phyloP scores from a whole-genome alignment of 2,113 vertebrate species.

The Bufo gargarizans region DNA sequence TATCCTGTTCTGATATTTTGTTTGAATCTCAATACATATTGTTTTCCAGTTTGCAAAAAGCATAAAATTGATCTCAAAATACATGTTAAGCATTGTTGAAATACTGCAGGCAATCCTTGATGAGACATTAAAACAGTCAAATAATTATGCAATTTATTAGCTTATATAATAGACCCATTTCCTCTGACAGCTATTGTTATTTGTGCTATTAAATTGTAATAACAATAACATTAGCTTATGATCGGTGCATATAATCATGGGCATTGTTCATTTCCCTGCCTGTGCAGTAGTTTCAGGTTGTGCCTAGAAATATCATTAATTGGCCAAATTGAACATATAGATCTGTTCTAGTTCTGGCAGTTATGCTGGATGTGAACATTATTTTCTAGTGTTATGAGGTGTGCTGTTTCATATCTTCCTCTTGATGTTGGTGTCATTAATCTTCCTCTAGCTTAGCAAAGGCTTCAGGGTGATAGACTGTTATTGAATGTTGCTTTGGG shows the following conservation, averaged over 20 bases:
- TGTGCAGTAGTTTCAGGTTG: not conserved
- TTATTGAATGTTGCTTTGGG: conserved; percentile 59
- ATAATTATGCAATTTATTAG: conserved; percentile 14
- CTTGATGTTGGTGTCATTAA: conserved; percentile 54
- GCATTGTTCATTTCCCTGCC: not conserved
- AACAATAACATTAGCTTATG: conserved; percentile 10
- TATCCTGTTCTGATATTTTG: not conserved
- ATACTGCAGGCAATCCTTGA: not conserved
- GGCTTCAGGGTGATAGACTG: conserved; percentile 50
- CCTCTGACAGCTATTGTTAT: not conserved
- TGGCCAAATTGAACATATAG: not conserved
- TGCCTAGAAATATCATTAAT: not conserved
- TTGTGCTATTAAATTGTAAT: conserved; percentile 16
- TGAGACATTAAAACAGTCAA: not conserved
- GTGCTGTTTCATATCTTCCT: conserved; percentile 51
- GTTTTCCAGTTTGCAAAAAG: not conserved
- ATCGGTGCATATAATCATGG: not conserved
- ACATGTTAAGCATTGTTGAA: not conserved
- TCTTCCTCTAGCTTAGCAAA: conserved; percentile 61
- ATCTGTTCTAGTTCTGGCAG: not conserved
- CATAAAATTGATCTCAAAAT: not conserved
- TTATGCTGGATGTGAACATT: conserved; percentile 27
- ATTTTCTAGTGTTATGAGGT: conserved; percentile 45
- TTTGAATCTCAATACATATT: not conserved
- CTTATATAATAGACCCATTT: not conserved